Base-by-base conservation (phyloP, 1,140 invertebrate species). In the Apis laboriosa region DNA sequence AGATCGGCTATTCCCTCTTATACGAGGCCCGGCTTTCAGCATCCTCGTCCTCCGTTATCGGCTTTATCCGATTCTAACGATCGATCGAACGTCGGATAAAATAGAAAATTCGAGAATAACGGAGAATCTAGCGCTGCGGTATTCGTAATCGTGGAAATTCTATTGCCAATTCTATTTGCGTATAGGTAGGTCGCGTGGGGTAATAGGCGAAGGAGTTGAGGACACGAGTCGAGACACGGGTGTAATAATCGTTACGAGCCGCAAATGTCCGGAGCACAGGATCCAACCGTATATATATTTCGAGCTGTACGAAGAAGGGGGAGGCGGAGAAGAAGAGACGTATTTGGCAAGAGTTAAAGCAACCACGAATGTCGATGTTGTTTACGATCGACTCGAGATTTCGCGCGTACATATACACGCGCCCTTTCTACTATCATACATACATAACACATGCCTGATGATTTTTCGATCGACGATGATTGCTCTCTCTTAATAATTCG, bases 301-400 rank as follows among this genome's bases (percentile, higher is more conserved):
- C 64, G 56, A 73, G 19, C 49, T 61, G 60, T 73, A 84, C 58
- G 51, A 72, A 53, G 55, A 34, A 17, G 24, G 17, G 60, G 43
- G 66, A 64, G 63, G 17, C 21, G 61, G 24, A 66, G 67, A 34
- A 68, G 61, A 76, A 56, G 58, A 34, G 34, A 43, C 84, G 89
- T 90, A 85, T 90, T 89, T 84, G 81, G 77, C 78, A 83, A 84
- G 77, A 87, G 89, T 89, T 88, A 90, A 90, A 71, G 84, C 82
- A 87, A 70, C 88, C 90, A 67, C 88, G 80, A 79, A 88, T 81
- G 87, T 84, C 74, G 79, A 76, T 24, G 75, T 67, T 76, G 83
- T 85, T 88, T 83, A 87, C 76, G 79, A 88, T 89, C 85, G 70
- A 77, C 67, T 83, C 81, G 64, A 85, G 89, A 82, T 34, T 34